These are phyloP conservation scores for Coenonympha glycerion DNA, from an alignment of 2,888 invertebrate genomes.

Conservation along the genomic window DNA sequence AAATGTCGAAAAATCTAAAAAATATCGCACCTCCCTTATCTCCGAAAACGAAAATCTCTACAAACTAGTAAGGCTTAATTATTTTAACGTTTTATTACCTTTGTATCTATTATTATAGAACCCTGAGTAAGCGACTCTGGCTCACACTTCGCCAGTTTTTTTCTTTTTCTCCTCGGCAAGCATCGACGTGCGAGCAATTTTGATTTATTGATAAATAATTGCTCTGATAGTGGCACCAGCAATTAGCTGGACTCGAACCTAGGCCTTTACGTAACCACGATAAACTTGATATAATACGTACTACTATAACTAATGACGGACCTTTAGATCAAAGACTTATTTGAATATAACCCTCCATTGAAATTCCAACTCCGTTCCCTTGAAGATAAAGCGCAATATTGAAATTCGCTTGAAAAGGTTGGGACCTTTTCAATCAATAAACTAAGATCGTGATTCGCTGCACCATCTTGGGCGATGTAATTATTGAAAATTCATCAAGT, in stretches of 20 bases:
- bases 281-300: too few relatives aligned
- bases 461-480: constrained; percentile 42
- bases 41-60: too few relatives aligned
- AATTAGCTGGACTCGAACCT: constrained; percentile 33
- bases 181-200: constrained; percentile 12
- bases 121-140: too few relatives aligned
- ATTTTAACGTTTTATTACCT: too few relatives aligned
- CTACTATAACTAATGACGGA: constrained; percentile 36
- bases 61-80: too few relatives aligned
- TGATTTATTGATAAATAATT: constrained; percentile 37
- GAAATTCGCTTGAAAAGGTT: neutral
- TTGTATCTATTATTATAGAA: too few relatives aligned
- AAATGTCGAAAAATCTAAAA: too few relatives aligned
- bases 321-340: neutral
- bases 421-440: constrained; percentile 15
- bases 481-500: constrained; percentile 36
- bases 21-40: too few relatives aligned
- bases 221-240: constrained; percentile 29
- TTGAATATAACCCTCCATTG: neutral
- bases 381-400: neutral
- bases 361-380: constrained; percentile 1
- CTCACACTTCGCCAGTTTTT: too few relatives aligned
- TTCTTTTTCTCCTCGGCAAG: constrained; percentile 1
- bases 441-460: constrained; percentile 30
- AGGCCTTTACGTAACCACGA: constrained; percentile 35